These are phyloP conservation scores for Parnassius orleans DNA, from an alignment of 2,888 invertebrate species.

Conservation along the genomic window DNA sequence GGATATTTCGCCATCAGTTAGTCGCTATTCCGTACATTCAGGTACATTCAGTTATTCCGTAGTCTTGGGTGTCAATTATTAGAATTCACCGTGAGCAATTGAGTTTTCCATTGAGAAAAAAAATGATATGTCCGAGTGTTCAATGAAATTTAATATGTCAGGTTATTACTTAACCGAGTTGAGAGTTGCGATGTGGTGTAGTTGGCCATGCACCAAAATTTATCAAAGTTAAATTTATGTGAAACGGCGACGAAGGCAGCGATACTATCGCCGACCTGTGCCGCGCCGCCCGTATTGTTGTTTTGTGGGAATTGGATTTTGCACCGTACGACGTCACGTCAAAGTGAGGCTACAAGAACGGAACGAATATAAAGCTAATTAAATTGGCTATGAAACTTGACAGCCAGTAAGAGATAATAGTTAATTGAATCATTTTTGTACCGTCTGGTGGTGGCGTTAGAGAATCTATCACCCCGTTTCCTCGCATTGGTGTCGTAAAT, in stretches of 20 bases:
- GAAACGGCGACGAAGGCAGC: constrained; percentile 65
- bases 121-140: not conserved
- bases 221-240: constrained; percentile 79
- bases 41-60: too few relatives aligned
- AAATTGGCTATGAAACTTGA: not conserved
- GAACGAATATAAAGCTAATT: not conserved
- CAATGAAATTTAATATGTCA: constrained; percentile 20
- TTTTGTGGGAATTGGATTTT: constrained; percentile 59
- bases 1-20: too few relatives aligned
- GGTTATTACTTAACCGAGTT: constrained; percentile 17
- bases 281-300: constrained; percentile 46
- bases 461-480: too few relatives aligned
- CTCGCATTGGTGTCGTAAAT: too few relatives aligned
- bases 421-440: too few relatives aligned
- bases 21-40: too few relatives aligned
- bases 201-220: constrained; percentile 78
- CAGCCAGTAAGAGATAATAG: not conserved
- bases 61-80: too few relatives aligned
- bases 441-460: too few relatives aligned
- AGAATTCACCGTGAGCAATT: too few relatives aligned
- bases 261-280: constrained; percentile 62
- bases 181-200: constrained; percentile 30
- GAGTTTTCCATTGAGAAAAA: too few relatives aligned
- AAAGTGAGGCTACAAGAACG: constrained; percentile 1
- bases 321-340: constrained; percentile 31